Percentiles rank a stretch among this genome's conserved stretches.
These are phyloP conservation scores for Molorchus minor DNA, from an alignment of 2,888 invertebrate genomes.

Conservation along the genomic window DNA sequence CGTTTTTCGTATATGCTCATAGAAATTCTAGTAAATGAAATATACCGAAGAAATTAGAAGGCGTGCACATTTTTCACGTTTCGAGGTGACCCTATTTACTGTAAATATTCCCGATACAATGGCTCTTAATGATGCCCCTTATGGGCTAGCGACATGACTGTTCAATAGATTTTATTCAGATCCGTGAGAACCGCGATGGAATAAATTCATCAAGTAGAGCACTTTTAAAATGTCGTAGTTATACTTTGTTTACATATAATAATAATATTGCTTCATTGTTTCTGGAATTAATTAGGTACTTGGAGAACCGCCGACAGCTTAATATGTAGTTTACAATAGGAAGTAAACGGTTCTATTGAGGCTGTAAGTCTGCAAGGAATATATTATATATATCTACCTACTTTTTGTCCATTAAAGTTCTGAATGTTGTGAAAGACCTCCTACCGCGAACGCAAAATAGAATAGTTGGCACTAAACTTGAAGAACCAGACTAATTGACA, in stretches of 20 bases:
- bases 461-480: no score
- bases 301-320: constrained; percentile 6
- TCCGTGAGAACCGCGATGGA: constrained; percentile 36
- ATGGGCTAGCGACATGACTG: constrained; percentile 31
- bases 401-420: no score
- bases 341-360: constrained; percentile 1
- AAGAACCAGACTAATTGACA: no score
- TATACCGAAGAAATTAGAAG: not conserved
- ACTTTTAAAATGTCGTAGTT: constrained; percentile 10
- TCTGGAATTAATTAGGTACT: constrained; percentile 19
- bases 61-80: not conserved
- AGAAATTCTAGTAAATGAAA: not conserved
- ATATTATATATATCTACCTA: no score
- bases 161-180: constrained; percentile 34
- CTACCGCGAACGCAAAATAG: no score
- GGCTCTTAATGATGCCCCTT: constrained; percentile 33
- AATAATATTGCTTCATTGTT: constrained; percentile 27
- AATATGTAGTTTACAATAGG: no score
- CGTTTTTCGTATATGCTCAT: no score
- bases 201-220: constrained; percentile 31
- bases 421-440: no score
- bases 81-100: constrained; percentile 16
- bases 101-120: constrained; percentile 27
- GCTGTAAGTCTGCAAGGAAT: no score
- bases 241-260: constrained; percentile 22